Percentiles rank a stretch among this genome's conserved stretches.
Evolutionary conservation across 1,140 invertebrate genomes (phyloP).

Genomic region (Phortica variegata): DNA sequence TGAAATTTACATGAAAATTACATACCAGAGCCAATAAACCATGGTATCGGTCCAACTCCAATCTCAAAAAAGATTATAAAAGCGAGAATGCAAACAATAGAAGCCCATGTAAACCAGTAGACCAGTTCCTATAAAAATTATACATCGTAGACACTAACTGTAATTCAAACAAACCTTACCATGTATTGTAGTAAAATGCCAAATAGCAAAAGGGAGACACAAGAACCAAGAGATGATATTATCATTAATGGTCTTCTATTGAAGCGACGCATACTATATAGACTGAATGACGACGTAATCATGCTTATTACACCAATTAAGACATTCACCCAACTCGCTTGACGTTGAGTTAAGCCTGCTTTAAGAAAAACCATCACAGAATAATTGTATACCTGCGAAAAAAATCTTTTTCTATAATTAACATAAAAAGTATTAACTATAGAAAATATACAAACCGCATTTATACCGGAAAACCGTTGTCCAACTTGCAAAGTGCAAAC

Average conservation of each 20-base stretch:
- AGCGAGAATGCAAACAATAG: slow-evolving; percentile 64
- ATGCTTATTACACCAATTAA: slow-evolving; percentile 69
- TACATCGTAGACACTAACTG: not conserved
- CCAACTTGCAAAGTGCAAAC: slow-evolving; percentile 73
- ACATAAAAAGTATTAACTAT: not conserved
- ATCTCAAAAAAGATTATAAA: slow-evolving; percentile 84
- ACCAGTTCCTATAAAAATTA: slow-evolving; percentile 58
- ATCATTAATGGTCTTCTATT: slow-evolving; percentile 62
- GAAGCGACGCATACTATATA: slow-evolving; percentile 61
- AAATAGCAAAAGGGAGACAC: slow-evolving; percentile 61
- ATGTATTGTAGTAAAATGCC: slow-evolving; percentile 60
- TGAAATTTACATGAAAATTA: not conserved
- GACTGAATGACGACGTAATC: slow-evolving; percentile 64
- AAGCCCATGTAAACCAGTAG: slow-evolving; percentile 66
- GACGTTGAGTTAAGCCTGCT: slow-evolving; percentile 60
- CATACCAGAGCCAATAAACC: slow-evolving; percentile 66
- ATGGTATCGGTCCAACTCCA: slow-evolving; percentile 83
- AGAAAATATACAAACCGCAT: slow-evolving; percentile 64
- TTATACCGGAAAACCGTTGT: slow-evolving; percentile 83
- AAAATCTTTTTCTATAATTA: no score
- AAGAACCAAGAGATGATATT: slow-evolving; percentile 59
- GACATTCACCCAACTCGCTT: slow-evolving; percentile 66
- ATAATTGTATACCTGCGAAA: slow-evolving; percentile 70
- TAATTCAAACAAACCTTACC: no score
- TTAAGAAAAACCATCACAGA: slow-evolving; percentile 67